Conservation (phyloP, 2,113 vertebrate species). For the Trogon surrucura region DNA sequence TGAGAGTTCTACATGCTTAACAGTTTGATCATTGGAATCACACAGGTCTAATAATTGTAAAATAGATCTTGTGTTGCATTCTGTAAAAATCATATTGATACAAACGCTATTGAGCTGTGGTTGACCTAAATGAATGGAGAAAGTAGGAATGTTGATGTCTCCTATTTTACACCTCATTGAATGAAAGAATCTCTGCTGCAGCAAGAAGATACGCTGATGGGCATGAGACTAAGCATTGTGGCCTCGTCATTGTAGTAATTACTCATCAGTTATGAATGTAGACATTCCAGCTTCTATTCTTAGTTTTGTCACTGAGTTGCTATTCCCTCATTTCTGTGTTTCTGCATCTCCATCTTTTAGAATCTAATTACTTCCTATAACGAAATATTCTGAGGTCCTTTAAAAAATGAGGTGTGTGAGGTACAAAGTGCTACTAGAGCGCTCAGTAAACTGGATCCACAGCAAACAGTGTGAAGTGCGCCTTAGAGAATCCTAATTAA, state of each 20-base stretch:
- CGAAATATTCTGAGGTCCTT: background rate
- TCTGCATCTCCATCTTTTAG: background rate
- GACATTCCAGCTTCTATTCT: background rate
- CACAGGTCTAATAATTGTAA: background rate
- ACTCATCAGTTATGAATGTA: background rate
- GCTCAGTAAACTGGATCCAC: slow-evolving; percentile 7
- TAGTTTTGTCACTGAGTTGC: background rate
- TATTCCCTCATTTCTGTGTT: background rate
- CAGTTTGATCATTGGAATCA: background rate
- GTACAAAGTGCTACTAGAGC: background rate
- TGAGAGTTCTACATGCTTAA: background rate
- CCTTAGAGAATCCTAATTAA: slow-evolving; percentile 61
- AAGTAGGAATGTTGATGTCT: background rate
- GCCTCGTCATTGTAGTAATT: background rate
- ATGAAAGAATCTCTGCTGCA: background rate
- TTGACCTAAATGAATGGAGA: background rate
- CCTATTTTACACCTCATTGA: background rate
- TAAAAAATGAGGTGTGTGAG: background rate
- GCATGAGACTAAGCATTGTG: background rate
- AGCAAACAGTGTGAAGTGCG: slow-evolving; percentile 21
- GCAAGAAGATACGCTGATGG: background rate
- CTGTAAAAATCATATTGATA: background rate
- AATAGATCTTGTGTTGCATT: background rate
- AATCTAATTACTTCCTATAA: background rate
- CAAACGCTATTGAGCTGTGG: background rate